A percentile compares a stretch with the other conserved stretches of the same genome.
Evolutionary conservation across 2,797 vertebrate species (phyloP).

Genomic region (Cirrhinus mrigala): DNA sequence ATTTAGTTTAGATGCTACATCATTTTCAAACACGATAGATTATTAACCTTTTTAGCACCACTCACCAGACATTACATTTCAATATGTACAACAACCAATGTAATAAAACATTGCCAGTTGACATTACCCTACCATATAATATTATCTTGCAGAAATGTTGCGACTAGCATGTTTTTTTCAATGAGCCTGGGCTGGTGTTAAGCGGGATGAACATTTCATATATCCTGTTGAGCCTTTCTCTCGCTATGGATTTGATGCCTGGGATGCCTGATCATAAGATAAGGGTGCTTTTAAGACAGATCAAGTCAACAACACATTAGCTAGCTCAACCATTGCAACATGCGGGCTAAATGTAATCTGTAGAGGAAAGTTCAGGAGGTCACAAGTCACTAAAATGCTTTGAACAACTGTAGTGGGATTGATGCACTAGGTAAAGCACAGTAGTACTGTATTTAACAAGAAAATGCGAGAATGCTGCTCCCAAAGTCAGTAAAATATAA

Average conservation of each 20-base stretch:
- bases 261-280: neutral
- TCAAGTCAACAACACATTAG: neutral
- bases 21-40: neutral
- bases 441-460: neutral
- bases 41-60: neutral
- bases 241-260: neutral
- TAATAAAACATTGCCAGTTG: neutral
- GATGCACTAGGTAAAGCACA: neutral
- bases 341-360: neutral
- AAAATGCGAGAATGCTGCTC: neutral
- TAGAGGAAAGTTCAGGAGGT: neutral
- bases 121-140: neutral
- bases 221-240: neutral
- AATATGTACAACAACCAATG: neutral
- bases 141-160: neutral
- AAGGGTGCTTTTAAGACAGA: neutral
- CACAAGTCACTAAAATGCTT: neutral
- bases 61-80: neutral
- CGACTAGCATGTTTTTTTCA: neutral
- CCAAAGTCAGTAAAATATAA: neutral
- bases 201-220: neutral
- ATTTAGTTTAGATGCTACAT: neutral
- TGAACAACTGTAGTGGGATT: neutral
- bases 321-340: neutral
- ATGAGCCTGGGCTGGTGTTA: neutral